These are phyloP conservation scores for Lasiommata megera DNA, from an alignment of 2,888 invertebrate species.

Conservation along the genomic window DNA sequence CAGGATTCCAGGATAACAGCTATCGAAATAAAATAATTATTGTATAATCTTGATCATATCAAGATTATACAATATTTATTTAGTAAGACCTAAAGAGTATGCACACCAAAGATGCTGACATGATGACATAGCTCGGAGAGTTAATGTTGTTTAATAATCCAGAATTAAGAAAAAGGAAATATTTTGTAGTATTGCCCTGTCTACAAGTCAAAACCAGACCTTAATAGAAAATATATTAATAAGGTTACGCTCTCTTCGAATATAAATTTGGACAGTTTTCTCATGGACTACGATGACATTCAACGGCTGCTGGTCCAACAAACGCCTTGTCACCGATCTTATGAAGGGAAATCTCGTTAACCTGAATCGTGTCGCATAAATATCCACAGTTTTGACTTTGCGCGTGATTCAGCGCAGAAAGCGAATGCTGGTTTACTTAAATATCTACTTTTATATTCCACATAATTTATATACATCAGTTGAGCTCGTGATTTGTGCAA, in stretches of 20 bases:
- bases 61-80: no score
- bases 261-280: not conserved
- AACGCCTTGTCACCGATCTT: conserved; percentile 19
- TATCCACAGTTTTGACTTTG: conserved; percentile 12
- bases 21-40: no score
- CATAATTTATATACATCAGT: conserved; percentile 8
- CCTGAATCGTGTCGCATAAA: conserved; percentile 22
- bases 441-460: conserved; percentile 11
- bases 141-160: no score
- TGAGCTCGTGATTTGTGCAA: conserved; percentile 8
- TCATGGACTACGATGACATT: conserved; percentile 11
- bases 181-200: not conserved
- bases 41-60: no score
- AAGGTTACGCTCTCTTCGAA: not conserved
- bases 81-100: no score
- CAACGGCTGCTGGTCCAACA: conserved; percentile 10
- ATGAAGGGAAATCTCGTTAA: conserved; percentile 22
- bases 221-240: not conserved
- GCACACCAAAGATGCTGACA: no score
- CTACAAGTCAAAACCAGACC: no score
- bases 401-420: conserved; percentile 6
- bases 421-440: not conserved
- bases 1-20: no score
- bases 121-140: no score
- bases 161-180: not conserved